Percentiles rank a stretch among this genome's conserved stretches.
These are phyloP conservation scores for Hemiprocne comata DNA, from an alignment of 2,113 vertebrate genomes.

Conservation along the genomic window DNA sequence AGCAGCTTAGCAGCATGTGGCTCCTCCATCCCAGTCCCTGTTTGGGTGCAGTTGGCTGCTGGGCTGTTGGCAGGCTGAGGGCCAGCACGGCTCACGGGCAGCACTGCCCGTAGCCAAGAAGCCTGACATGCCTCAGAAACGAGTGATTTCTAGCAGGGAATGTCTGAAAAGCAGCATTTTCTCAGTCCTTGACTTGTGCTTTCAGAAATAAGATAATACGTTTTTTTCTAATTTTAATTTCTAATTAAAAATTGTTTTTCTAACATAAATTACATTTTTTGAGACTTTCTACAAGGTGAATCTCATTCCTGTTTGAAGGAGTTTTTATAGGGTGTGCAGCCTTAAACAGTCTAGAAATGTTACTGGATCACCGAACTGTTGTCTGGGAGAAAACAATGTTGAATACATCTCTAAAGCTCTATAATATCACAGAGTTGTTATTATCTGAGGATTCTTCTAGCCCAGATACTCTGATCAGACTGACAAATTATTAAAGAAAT, in stretches of 20 bases:
- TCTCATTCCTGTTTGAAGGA: not conserved
- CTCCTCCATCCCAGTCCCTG: not conserved
- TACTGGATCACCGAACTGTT: not conserved
- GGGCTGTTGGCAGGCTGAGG: not conserved
- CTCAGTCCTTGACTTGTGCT: not conserved
- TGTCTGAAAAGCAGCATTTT: not conserved
- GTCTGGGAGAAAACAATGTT: not conserved
- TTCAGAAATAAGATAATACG: not conserved
- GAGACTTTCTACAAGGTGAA: not conserved
- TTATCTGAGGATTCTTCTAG: not conserved
- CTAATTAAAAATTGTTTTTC: not conserved
- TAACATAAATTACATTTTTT: accelerated
- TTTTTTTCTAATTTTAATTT: not conserved
- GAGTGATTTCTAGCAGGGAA: not conserved
- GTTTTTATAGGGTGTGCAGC: not conserved
- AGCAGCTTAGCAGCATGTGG: not conserved
- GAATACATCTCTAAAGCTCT: not conserved
- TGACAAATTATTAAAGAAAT: not conserved
- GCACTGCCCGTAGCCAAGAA: not conserved
- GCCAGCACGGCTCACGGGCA: not conserved
- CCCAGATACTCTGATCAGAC: not conserved
- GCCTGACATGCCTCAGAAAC: not conserved
- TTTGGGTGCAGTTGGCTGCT: not conserved
- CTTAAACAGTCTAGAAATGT: not conserved
- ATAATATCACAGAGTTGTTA: not conserved